These are phyloP conservation scores for Arnoldichthys spilopterus DNA, from an alignment of 2,797 vertebrate genomes.

Conservation along the genomic window DNA sequence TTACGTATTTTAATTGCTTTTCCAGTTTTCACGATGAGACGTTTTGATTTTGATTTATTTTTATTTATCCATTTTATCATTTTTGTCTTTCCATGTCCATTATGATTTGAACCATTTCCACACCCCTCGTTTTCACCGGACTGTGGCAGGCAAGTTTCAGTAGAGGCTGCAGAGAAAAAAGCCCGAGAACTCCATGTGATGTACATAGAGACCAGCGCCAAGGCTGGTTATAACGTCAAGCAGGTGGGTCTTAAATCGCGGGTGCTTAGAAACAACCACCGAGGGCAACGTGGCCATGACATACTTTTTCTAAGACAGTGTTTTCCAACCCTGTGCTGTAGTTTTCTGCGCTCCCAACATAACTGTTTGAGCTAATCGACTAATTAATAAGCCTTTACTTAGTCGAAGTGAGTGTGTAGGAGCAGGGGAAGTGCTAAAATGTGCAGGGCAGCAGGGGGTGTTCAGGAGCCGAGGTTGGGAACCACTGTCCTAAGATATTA, in stretches of 20 bases:
- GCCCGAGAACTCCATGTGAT: conserved; percentile 84
- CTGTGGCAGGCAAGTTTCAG: conserved; percentile 85
- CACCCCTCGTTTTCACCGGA: conserved; percentile 62
- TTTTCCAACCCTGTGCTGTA: too few relatives aligned
- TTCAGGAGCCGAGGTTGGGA: too few relatives aligned
- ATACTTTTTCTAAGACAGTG: not conserved
- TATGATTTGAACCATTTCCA: conserved; percentile 61
- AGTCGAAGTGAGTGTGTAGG: too few relatives aligned
- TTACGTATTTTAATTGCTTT: conserved; percentile 58
- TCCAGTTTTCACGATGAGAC: conserved; percentile 53
- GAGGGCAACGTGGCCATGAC: not conserved
- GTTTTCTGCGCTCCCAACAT: too few relatives aligned
- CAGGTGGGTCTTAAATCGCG: conserved; percentile 75
- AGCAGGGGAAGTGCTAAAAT: too few relatives aligned
- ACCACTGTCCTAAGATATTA: too few relatives aligned
- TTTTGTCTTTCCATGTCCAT: conserved; percentile 56
- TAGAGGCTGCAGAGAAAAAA: conserved; percentile 86
- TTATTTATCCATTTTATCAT: conserved; percentile 44
- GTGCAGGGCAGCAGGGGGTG: too few relatives aligned
- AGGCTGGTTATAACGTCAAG: conserved; percentile 84
- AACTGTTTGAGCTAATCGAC: too few relatives aligned
- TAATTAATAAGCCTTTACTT: too few relatives aligned
- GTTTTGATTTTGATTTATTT: conserved; percentile 65
- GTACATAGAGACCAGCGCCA: conserved; percentile 86
- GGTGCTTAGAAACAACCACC: conserved; percentile 20